Evolutionary conservation across 2,888 invertebrate genomes (phyloP), one percentile per base, ranked within the genome.

Genomic region (Polyommatus iphigenia): DNA sequence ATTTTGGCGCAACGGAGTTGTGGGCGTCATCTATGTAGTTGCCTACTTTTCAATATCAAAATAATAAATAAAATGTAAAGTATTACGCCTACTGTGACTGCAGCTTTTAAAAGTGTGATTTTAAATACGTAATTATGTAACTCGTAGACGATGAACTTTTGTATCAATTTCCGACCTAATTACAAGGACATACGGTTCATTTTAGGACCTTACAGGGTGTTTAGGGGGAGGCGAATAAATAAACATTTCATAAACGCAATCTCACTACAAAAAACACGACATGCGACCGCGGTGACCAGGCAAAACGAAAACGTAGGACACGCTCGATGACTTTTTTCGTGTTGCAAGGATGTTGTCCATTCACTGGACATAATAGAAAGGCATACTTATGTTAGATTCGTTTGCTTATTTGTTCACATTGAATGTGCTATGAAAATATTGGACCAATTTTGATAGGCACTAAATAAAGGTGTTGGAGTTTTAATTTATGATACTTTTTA

Each of bases 221-320:
- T 18, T 5, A 75, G 75, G 75, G 75, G 75, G 75, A 20, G 50
- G 75, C 50, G 50, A 50, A 75, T 75, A 75, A 75, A 75, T 50
- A 75, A 75, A 75, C 75, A 75, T 75, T 75, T 75, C 75, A 75
- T 75, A 75, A 75, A 75, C 24, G 75, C 75, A 75, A 54, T 75
- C 50, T 50, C 75, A 75, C 29, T 15, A 29, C 46, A 73, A 75
- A 75, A 75, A 75, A 50, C 75, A 50, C 75, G 46, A 75, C 75
- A 75, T 75, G 75, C 75, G 50, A 75, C 24, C 50, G n/a, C 15
- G 18, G 75, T 75, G 29, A 7, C 75, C 50, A 54, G 20, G 46
- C 4, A 46, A 24, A 6, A 50, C 13, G 24, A 46, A 6, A 46
- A 46, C n/a, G 46, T 73, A 24, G 46, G 41, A 73, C 67, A 54